These are phyloP conservation scores for Silurus glanis DNA, from an alignment of 2,113 vertebrate species.

Conservation along the genomic window DNA sequence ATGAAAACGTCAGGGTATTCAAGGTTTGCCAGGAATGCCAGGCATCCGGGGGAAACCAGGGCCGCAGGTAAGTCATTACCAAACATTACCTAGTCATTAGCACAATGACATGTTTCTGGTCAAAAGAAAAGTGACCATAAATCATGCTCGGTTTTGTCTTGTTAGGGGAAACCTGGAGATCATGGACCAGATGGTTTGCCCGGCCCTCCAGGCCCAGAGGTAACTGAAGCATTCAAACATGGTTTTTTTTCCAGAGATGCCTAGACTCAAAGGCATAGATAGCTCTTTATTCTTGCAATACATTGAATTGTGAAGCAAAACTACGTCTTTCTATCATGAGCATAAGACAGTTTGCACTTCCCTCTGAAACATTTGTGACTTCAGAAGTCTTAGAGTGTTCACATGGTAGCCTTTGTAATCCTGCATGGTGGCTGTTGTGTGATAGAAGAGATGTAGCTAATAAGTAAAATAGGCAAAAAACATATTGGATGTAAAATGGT, in stretches of 20 bases:
- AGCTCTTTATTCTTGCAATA: not conserved
- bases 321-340: not conserved
- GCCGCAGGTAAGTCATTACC: slow-evolving; percentile 74
- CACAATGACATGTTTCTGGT: not conserved
- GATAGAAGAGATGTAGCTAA: not conserved
- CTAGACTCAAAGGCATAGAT: not conserved
- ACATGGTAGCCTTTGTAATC: not conserved
- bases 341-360: not conserved
- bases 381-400: not conserved
- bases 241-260: not conserved
- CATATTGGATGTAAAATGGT: not conserved
- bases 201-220: slow-evolving; percentile 87
- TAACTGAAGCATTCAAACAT: slow-evolving; percentile 60
- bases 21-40: slow-evolving; percentile 81
- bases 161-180: slow-evolving; percentile 85
- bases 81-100: not conserved
- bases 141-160: slow-evolving; percentile 17
- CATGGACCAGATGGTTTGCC: slow-evolving; percentile 81
- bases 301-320: not conserved
- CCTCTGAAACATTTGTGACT: not conserved
- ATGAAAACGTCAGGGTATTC: slow-evolving; percentile 76
- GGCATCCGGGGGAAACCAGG: slow-evolving; percentile 85
- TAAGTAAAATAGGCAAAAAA: not conserved
- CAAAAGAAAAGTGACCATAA: not conserved
- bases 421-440: not conserved